phyloP scores from a whole-genome alignment of 2,113 vertebrate genomes.

The Marmota flaviventris region DNA sequence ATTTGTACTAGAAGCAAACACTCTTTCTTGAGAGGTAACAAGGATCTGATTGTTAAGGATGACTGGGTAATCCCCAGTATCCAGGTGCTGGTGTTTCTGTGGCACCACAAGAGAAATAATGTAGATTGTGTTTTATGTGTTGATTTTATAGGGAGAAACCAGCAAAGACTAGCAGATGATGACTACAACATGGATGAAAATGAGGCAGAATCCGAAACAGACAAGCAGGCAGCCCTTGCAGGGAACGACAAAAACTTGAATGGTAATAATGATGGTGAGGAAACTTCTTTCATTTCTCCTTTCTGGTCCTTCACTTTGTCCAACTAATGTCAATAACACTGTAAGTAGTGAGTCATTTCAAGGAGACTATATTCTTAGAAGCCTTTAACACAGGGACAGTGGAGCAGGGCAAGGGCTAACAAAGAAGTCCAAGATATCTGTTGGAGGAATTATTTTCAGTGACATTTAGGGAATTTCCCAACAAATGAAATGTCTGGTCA shows the following conservation, averaged over 20 bases:
- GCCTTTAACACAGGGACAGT: background rate
- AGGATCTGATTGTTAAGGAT: background rate
- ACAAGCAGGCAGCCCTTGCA: constrained; percentile 94
- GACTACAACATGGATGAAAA: constrained; percentile 95
- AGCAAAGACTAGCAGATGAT: constrained; percentile 67
- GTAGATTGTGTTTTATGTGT: background rate
- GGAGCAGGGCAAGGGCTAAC: background rate
- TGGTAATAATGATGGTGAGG: constrained; percentile 75
- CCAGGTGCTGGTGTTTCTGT: background rate
- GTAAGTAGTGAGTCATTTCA: background rate
- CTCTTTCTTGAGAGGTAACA: background rate
- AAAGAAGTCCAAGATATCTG: background rate
- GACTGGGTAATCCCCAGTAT: background rate
- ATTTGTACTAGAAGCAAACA: background rate
- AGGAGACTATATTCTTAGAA: background rate
- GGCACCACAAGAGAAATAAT: background rate
- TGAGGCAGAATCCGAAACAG: constrained; percentile 94
- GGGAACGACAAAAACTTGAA: constrained; percentile 81
- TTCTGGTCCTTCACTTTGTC: background rate
- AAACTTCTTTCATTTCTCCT: background rate
- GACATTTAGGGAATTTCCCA: background rate
- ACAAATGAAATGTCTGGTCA: background rate
- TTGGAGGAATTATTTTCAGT: background rate
- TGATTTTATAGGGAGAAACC: constrained; percentile 54
- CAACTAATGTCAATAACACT: background rate